phyloP scores from a whole-genome alignment of 2,797 vertebrate genomes.

The Anisognathus igniventris region DNA sequence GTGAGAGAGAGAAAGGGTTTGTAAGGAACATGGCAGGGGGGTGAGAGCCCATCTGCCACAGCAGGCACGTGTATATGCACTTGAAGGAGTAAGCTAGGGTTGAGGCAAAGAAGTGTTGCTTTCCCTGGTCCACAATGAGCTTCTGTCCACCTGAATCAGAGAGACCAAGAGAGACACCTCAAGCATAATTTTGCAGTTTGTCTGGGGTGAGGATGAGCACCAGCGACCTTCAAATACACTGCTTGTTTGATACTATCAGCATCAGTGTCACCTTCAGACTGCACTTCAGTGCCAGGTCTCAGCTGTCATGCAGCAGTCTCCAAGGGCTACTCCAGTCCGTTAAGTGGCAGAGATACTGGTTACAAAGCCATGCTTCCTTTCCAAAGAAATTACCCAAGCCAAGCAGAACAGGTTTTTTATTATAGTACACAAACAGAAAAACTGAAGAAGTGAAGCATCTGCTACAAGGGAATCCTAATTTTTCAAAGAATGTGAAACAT shows the following conservation, averaged over 20 bases:
- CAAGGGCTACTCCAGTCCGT: neutral
- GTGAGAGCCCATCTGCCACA: neutral
- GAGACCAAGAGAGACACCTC: neutral
- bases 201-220: neutral
- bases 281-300: neutral
- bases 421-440: neutral
- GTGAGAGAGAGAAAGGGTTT: neutral
- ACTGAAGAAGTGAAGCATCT: neutral
- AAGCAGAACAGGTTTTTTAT: neutral
- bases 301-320: neutral
- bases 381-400: neutral
- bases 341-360: neutral
- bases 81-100: neutral
- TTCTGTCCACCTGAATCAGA: neutral
- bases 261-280: neutral
- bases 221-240: constrained; percentile 9
- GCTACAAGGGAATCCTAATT: neutral
- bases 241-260: neutral
- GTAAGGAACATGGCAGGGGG: accelerated
- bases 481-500: neutral
- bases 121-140: neutral
- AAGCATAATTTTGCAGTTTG: neutral
- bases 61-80: accelerated
- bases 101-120: neutral
- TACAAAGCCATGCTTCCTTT: neutral